Evolutionary conservation across 2,888 invertebrate species (phyloP).

Genomic region (Microplitis deprimator): DNA sequence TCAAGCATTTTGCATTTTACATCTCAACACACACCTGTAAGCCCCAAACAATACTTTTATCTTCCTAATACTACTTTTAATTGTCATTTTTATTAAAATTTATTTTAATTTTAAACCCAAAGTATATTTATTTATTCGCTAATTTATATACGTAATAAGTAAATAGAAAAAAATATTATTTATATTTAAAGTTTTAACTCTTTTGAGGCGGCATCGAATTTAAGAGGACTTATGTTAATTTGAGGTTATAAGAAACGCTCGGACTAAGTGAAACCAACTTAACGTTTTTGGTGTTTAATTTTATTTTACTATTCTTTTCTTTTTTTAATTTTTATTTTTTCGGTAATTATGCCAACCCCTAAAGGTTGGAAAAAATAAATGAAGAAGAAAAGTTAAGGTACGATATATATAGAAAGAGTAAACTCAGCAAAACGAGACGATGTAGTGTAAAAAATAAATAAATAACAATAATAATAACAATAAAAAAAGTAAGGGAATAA

Average conservation of each 20-base stretch:
- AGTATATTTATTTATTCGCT: neutral
- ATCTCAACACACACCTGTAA: constrained; percentile 17
- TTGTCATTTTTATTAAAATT: neutral
- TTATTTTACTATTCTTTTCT: constrained; percentile 38
- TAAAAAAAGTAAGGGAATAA: constrained; percentile 7
- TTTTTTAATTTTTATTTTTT: constrained; percentile 31
- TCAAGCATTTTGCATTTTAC: constrained; percentile 27
- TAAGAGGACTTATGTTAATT: constrained; percentile 56
- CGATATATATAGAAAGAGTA: neutral
- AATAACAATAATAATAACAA: constrained; percentile 15
- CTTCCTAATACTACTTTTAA: neutral
- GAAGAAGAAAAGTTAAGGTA: constrained; percentile 23
- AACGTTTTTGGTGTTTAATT: neutral
- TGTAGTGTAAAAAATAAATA: constrained; percentile 12
- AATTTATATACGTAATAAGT: neutral
- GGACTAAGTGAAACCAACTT: constrained; percentile 52
- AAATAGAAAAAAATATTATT: neutral
- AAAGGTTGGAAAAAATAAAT: constrained; percentile 27
- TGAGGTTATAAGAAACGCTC: constrained; percentile 49
- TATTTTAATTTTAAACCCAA: neutral
- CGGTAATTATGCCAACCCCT: constrained; percentile 52
- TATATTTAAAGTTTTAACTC: constrained; percentile 12
- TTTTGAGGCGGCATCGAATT: constrained; percentile 25
- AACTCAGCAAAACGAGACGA: constrained; percentile 15
- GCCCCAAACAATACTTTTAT: constrained; percentile 22